Conservation (phyloP, 2,797 vertebrate species). For the Botia almorhae region DNA sequence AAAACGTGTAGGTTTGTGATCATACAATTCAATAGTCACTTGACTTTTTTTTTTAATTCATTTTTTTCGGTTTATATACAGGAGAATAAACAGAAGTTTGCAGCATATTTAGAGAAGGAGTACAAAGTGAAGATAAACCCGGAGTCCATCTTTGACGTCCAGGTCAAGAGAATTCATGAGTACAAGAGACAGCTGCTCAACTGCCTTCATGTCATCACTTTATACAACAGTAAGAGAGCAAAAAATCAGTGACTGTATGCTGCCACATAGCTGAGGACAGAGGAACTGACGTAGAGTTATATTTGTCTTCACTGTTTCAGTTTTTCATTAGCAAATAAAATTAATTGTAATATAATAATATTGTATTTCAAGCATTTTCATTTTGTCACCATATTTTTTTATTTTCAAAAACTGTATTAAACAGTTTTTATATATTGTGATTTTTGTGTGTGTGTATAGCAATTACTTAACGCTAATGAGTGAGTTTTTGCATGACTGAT, state of each 20-base stretch:
- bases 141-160: slow-evolving; percentile 85
- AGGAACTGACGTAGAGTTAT: neutral
- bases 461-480: too few species aligned
- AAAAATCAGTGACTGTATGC: neutral
- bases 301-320: neutral
- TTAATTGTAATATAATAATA: neutral
- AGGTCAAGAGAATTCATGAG: slow-evolving; percentile 88
- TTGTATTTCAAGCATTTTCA: neutral
- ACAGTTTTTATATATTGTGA: too few species aligned
- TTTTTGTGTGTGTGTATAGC: too few species aligned
- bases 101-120: slow-evolving; percentile 80
- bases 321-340: neutral
- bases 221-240: slow-evolving; percentile 82
- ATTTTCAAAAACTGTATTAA: too few species aligned
- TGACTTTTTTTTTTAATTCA: neutral
- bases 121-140: slow-evolving; percentile 86
- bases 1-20: neutral
- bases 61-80: slow-evolving; percentile 60
- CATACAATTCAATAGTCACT: neutral
- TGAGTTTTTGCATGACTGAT: too few species aligned
- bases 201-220: slow-evolving; percentile 82
- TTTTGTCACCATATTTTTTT: neutral
- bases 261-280: slow-evolving; percentile 36
- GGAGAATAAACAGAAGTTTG: slow-evolving; percentile 89
- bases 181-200: slow-evolving; percentile 88